Percentiles rank a stretch among this genome's conserved stretches.
Evolutionary conservation across 1,140 invertebrate genomes (phyloP).

Genomic region (Scylla paramamosain): DNA sequence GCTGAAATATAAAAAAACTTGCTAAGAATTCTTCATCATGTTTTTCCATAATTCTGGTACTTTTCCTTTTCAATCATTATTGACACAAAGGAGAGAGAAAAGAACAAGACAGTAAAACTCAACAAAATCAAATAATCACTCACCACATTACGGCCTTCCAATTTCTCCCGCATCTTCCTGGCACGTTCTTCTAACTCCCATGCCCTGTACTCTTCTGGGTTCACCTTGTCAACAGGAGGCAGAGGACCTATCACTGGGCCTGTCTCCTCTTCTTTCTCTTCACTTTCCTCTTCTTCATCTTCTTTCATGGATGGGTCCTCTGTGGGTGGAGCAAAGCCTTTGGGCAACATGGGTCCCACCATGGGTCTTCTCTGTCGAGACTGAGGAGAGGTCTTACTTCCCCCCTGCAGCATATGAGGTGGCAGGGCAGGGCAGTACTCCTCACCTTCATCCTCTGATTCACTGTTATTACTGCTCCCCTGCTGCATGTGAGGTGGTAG

Average conservation of each 20-base stretch:
- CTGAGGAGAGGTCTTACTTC: neutral
- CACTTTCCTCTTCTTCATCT: neutral
- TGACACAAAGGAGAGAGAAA: too few relatives aligned
- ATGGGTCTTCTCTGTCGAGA: slow-evolving; percentile 4
- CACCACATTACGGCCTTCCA: slow-evolving; percentile 52
- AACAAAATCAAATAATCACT: neutral
- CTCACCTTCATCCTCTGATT: neutral
- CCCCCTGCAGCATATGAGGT: slow-evolving; percentile 48
- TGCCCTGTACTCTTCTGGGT: slow-evolving; percentile 30
- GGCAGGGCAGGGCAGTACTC: slow-evolving; percentile 33
- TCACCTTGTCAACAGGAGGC: neutral
- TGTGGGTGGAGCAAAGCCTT: slow-evolving; percentile 28
- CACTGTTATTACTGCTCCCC: neutral
- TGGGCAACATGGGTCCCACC: slow-evolving; percentile 34
- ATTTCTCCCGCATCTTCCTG: slow-evolving; percentile 49
- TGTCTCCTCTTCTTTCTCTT: slow-evolving; percentile 23
- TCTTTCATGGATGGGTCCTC: neutral
- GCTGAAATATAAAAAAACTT: too few relatives aligned
- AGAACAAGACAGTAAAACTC: too few relatives aligned
- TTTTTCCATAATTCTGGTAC: too few relatives aligned
- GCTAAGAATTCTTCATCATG: too few relatives aligned
- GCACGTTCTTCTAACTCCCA: slow-evolving; percentile 43
- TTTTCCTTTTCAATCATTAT: too few relatives aligned
- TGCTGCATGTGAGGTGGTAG: neutral
- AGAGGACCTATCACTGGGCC: slow-evolving; percentile 25